Percentiles rank a stretch among this genome's conserved stretches.
These are phyloP conservation scores for Thyatira batis DNA, from an alignment of 2,888 invertebrate species.

Conservation along the genomic window DNA sequence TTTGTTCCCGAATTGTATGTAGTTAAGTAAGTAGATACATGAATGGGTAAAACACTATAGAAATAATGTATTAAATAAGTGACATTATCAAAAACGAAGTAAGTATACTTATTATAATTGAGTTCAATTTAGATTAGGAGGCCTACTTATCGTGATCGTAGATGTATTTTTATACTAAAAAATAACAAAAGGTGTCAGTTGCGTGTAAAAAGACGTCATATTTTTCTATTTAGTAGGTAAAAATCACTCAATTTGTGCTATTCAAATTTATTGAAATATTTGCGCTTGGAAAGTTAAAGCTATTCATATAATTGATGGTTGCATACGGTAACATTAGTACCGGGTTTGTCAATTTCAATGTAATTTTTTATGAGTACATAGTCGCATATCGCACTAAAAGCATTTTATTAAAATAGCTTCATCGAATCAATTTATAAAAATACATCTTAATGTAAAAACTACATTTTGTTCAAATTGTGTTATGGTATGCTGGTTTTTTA, in stretches of 20 bases:
- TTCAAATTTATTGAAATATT: too few species aligned
- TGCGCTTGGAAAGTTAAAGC: too few species aligned
- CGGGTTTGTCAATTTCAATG: too few species aligned
- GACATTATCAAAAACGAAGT: background rate
- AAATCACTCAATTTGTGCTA: too few species aligned
- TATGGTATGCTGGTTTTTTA: background rate
- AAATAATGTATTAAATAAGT: background rate
- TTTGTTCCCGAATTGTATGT: constrained; percentile 60
- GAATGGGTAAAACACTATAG: background rate
- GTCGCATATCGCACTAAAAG: too few species aligned
- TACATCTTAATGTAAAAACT: background rate
- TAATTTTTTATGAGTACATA: too few species aligned
- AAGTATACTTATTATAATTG: background rate
- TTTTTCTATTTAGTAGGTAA: too few species aligned
- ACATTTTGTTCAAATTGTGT: background rate
- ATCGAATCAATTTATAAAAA: background rate
- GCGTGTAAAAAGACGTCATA: too few species aligned
- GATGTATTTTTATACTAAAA: background rate
- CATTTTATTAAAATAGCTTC: background rate
- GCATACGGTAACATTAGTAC: too few species aligned
- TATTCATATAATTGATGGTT: too few species aligned
- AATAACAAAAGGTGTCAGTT: background rate
- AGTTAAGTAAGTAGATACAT: constrained; percentile 24
- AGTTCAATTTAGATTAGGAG: background rate
- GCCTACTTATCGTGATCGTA: background rate